Evolutionary conservation across 64 coral and sea anemone genomes (phyloP).

Genomic region (Porites australiensis): DNA sequence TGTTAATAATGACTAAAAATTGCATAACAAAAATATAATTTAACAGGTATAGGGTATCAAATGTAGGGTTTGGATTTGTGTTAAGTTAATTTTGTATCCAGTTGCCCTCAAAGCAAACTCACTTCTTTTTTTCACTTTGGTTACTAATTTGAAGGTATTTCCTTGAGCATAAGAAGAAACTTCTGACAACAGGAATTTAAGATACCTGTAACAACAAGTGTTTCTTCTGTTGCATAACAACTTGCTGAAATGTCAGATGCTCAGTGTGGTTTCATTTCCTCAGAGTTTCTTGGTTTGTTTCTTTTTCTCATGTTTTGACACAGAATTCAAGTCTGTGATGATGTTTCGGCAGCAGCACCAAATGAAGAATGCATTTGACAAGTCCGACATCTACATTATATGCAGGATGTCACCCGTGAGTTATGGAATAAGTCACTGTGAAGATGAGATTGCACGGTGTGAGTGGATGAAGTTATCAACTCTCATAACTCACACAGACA

Average conservation of each 20-base stretch:
- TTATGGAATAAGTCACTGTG: constrained; percentile 73
- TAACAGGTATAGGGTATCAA: too few species aligned
- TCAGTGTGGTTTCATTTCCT: background rate
- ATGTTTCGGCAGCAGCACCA: constrained; percentile 90
- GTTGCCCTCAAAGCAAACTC: too few species aligned
- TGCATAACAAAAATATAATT: background rate
- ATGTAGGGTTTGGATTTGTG: too few species aligned
- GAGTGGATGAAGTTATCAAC: constrained; percentile 87
- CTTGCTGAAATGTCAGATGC: too few species aligned
- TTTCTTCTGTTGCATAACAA: too few species aligned
- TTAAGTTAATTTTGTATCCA: too few species aligned
- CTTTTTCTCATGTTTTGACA: background rate
- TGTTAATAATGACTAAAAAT: background rate
- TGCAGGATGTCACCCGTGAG: constrained; percentile 79
- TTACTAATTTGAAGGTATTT: too few species aligned
- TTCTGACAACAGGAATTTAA: too few species aligned
- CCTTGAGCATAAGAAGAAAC: too few species aligned
- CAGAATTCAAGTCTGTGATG: constrained; percentile 82
- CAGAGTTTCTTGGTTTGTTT: background rate
- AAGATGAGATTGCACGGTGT: constrained; percentile 82
- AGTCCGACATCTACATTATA: constrained; percentile 88
- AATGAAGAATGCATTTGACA: constrained; percentile 83
- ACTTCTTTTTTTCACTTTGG: too few species aligned
- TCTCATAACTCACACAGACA: constrained; percentile 71
- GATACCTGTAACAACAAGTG: too few species aligned